Conservation (phyloP, 2,888 invertebrate genomes). For the Melanchra persicariae region DNA sequence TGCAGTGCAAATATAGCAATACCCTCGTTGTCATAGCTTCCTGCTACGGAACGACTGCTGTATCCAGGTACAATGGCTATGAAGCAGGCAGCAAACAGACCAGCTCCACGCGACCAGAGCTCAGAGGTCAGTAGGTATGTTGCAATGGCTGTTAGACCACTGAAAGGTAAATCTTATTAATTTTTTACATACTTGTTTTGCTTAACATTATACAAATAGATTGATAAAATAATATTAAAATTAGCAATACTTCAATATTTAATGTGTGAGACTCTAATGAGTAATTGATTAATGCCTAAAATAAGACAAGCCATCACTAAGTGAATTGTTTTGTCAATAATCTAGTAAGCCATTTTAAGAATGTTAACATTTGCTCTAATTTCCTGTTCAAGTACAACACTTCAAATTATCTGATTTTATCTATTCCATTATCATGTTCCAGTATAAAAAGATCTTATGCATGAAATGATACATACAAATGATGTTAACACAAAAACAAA, state of each 20-base stretch:
- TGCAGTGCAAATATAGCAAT: conserved; percentile 99
- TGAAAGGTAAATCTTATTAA: conserved; percentile 84
- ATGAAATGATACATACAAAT: conserved; percentile 20
- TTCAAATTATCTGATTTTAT: conserved; percentile 46
- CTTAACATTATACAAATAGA: neutral
- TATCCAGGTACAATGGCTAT: conserved; percentile 99
- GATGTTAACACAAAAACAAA: conserved; percentile 19
- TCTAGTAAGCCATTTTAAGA: neutral
- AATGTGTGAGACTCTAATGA: neutral
- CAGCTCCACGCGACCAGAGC: conserved; percentile 98
- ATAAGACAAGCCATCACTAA: conserved; percentile 17
- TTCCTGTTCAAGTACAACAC: conserved; percentile 27
- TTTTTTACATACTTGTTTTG: neutral
- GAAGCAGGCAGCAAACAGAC: conserved; percentile 99
- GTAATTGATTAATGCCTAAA: conserved; percentile 1
- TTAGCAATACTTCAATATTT: too few species aligned
- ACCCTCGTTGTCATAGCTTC: conserved; percentile 99
- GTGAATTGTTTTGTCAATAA: conserved; percentile 39
- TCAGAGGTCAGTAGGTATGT: conserved; percentile 99
- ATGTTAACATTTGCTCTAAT: conserved; percentile 11
- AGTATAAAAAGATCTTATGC: neutral
- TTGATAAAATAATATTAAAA: neutral
- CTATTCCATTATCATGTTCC: conserved; percentile 16
- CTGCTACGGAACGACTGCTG: conserved; percentile 99
- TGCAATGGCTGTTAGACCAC: conserved; percentile 99